A percentile compares a stretch with the other conserved stretches of the same genome.
phyloP scores from a whole-genome alignment of 2,888 invertebrate genomes.

The Acleris literana region DNA sequence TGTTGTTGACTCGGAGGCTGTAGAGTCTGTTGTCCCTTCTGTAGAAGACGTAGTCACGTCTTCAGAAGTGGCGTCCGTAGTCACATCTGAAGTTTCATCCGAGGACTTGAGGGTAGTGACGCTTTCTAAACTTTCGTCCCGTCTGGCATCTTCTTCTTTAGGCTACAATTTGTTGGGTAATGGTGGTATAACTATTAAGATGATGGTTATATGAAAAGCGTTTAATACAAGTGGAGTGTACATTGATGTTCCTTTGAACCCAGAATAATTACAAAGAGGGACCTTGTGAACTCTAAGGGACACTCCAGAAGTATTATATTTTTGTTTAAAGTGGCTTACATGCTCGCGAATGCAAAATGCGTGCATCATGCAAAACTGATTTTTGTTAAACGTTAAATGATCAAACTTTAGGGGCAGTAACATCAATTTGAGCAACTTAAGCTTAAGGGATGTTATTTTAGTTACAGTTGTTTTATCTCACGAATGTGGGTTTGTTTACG shows the following conservation, averaged over 20 bases:
- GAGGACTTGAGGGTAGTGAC: constrained; percentile 2
- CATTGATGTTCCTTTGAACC: not conserved
- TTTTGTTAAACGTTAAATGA: not conserved
- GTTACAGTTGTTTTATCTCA: no score
- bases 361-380: not conserved
- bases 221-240: constrained; percentile 14
- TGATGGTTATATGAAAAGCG: constrained; percentile 10
- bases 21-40: not conserved
- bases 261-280: no score
- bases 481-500: no score
- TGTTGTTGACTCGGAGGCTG: not conserved
- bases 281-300: no score
- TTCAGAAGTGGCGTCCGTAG: not conserved
- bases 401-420: not conserved
- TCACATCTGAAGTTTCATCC: constrained; percentile 15
- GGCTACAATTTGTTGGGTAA: constrained; percentile 25
- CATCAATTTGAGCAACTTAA: no score
- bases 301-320: constrained; percentile 9
- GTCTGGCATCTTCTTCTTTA: constrained; percentile 4
- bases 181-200: constrained; percentile 10
- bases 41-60: constrained; percentile 18
- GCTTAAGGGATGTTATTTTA: no score
- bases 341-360: not conserved
- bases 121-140: constrained; percentile 13
- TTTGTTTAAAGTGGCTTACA: not conserved